phyloP scores from a whole-genome alignment of 2,888 invertebrate genomes.

The Napeogenes sylphis region DNA sequence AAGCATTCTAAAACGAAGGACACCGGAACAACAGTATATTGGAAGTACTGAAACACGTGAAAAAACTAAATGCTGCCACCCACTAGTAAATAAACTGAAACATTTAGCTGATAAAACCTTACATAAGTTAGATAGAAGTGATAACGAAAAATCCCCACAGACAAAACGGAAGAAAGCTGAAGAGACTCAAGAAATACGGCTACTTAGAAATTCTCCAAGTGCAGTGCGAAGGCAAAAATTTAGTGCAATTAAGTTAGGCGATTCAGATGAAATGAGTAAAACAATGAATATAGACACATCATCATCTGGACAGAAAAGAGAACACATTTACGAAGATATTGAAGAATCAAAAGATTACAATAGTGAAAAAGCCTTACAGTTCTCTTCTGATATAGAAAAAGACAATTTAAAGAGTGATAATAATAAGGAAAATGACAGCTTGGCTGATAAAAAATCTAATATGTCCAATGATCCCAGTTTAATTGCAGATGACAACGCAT shows the following conservation, averaged over 20 bases:
- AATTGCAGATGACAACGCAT: conserved; percentile 55
- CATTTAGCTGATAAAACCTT: conserved; percentile 80
- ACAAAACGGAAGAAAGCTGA: conserved; percentile 73
- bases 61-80: conserved; percentile 78
- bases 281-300: conserved; percentile 64
- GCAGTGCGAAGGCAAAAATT: conserved; percentile 75
- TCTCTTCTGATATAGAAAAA: conserved; percentile 64
- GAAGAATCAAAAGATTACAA: conserved; percentile 62
- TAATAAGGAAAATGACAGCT: conserved; percentile 69
- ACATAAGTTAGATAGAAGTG: conserved; percentile 70
- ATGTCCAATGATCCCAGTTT: conserved; percentile 72
- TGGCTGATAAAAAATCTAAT: conserved; percentile 63
- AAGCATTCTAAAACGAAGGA: conserved; percentile 74
- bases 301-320: conserved; percentile 72
- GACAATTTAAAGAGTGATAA: conserved; percentile 50
- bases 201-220: conserved; percentile 79
- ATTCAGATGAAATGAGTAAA: conserved; percentile 74
- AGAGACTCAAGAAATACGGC: conserved; percentile 78
- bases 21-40: conserved; percentile 63
- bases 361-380: conserved; percentile 67
- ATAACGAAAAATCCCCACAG: conserved; percentile 61
- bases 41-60: conserved; percentile 68
- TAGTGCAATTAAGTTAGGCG: conserved; percentile 70
- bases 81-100: conserved; percentile 81
- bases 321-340: conserved; percentile 81